Base-by-base conservation (phyloP, 2,113 vertebrate genomes). In the Salvelinus sp. region DNA sequence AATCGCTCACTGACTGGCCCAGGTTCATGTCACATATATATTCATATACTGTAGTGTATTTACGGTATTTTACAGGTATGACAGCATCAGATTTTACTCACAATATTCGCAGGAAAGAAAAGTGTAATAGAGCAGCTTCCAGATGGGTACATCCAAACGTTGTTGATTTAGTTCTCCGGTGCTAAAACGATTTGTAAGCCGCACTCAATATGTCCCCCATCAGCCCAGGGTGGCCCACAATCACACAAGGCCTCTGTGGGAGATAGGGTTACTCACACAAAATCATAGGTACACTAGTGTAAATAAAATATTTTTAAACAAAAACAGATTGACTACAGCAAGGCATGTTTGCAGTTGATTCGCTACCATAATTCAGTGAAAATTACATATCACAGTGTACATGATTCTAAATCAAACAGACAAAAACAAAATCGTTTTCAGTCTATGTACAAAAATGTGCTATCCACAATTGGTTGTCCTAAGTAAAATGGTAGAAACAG, bases 391-490 rank as follows among this genome's bases (percentile, higher is more conserved):
- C 47, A 76, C 28, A 60, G 48, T 22, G 68, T 76, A 77, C 80
- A 79, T 76, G 69, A 10, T 25, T 73, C 70, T 79, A 75, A 83
- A 62, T 47, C 58, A 73, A 83, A 79, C 25, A 72, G 72, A 70
- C 57, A 74, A 68, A 68, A 20, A 38, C 71, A 72, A 75, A 71
- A 47, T 1, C 3, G 78, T 30, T 14, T 30, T 25, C 77, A 66
- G 58, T 72, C 25, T 76, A 62, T 82, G 80, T 88, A 88, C 78
- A 87, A 87, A 80, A 62, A 83, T 71, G 44, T 84, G 77, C 71
- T 77, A 57, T 67, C 62, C 20, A 4, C 20, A 75, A 44, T 27
- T 75, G 62, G 44, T 67, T 64, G 50, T 77, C 9, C 38, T 10
- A 65, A 33, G 20, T 70, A 79, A 76, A 83, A 64, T 25, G 10